Base-by-base conservation (phyloP, 2,888 invertebrate genomes). In the Heteropelma amictum region DNA sequence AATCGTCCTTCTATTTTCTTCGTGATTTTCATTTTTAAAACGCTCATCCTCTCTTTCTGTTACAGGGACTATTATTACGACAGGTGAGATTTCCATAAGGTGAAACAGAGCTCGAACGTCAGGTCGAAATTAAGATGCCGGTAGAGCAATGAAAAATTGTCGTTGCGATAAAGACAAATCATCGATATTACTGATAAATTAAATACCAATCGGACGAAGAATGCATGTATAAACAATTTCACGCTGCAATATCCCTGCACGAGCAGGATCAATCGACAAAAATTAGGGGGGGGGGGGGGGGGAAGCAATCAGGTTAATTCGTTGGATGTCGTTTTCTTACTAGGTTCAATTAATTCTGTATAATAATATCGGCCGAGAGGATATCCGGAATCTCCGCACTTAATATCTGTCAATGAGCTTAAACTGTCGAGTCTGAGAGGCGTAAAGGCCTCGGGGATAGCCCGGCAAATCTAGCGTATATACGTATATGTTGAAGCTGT, bases 31-130 rank as follows among this genome's bases (percentile, higher is more conserved):
- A 2, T 12, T 54, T 65, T 54, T 60, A 3, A 17, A 42, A 47
- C n/a, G 14, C 38, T 30, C 12, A 19, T 56, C 67, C 45, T 75
- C 77, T 78, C 83, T 21, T 87, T 87, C 89, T 91, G 90, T 93
- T 92, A 79, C 92, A 93, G 92, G 93, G 93, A 93, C 89, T 93
- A 93, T 90, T 93, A 93, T 88, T 93, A 93, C 85, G 93, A 93
- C 90, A 93, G 93, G 93, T 93, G 90, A 91, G 92, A 12, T 1
- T 17, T 49, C n/a, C n/a, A n/a, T n/a, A n/a, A n/a, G n/a, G n/a
- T n/a, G n/a, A n/a, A n/a, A n/a, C n/a, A n/a, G n/a, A n/a, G n/a
- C n/a, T n/a, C n/a, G n/a, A n/a, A n/a, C n/a, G n/a, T n/a, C n/a
- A n/a, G n/a, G n/a, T n/a, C n/a, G n/a, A n/a, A n/a, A n/a, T n/a